Conservation (phyloP, 1,140 invertebrate genomes). For the Ephestia elutella region DNA sequence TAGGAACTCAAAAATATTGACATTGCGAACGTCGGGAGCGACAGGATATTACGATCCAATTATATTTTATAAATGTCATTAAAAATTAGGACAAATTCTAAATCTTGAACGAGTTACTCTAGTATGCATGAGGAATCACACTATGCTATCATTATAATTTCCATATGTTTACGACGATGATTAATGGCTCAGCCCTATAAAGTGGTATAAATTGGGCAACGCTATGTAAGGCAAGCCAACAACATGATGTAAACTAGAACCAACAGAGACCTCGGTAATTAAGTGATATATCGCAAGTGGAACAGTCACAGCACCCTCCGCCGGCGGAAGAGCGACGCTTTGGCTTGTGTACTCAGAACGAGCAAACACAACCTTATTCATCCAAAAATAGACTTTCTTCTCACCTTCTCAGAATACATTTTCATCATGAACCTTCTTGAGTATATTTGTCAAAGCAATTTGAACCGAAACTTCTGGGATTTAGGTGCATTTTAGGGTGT, state of each 20-base stretch:
- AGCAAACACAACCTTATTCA: slow-evolving; percentile 21
- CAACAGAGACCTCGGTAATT: neutral
- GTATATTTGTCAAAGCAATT: neutral
- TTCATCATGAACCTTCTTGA: slow-evolving; percentile 2
- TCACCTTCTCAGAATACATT: slow-evolving; percentile 14
- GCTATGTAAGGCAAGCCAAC: neutral
- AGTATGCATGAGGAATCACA: no score
- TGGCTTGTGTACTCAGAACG: slow-evolving; percentile 17
- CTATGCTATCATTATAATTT: no score
- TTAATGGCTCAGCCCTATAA: no score
- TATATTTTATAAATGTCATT: no score
- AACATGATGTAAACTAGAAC: neutral
- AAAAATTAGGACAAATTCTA: no score
- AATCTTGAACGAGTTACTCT: no score
- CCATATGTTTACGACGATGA: no score
- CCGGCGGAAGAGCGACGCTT: slow-evolving; percentile 15
- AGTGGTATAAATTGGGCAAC: neutral
- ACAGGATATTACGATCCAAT: no score
- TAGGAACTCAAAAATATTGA: no score
- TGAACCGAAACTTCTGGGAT: neutral
- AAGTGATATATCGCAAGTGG: slow-evolving; percentile 6
- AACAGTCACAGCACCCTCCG: slow-evolving; percentile 5
- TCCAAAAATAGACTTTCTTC: slow-evolving; percentile 18
- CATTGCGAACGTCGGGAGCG: no score
- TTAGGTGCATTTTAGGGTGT: neutral